These are phyloP conservation scores for Eubasilissa regina DNA, from an alignment of 1,140 invertebrate species.

Conservation along the genomic window DNA sequence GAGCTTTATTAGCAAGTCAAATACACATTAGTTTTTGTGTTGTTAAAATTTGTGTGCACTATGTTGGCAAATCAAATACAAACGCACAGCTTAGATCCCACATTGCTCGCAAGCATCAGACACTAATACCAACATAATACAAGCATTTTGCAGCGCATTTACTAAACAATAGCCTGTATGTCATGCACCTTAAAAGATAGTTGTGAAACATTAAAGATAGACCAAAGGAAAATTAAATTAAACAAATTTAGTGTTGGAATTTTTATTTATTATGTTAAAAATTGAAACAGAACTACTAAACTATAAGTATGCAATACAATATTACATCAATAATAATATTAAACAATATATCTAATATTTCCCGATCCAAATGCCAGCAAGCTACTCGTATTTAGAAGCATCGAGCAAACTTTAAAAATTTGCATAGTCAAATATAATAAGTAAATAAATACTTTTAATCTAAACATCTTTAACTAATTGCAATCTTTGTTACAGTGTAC, in stretches of 20 bases:
- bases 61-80: too few species aligned
- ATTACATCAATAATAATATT: constrained; percentile 53
- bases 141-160: too few species aligned
- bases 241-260: constrained; percentile 30
- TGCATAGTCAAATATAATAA: constrained; percentile 25
- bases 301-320: constrained; percentile 54
- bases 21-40: too few species aligned
- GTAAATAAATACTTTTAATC: constrained; percentile 29
- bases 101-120: too few species aligned
- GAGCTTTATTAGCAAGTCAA: too few species aligned
- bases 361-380: constrained; percentile 54
- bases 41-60: too few species aligned
- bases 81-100: too few species aligned
- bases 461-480: constrained; percentile 21
- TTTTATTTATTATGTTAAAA: constrained; percentile 58
- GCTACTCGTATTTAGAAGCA: constrained; percentile 44
- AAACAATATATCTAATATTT: constrained; percentile 50
- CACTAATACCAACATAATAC: too few species aligned
- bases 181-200: too few species aligned
- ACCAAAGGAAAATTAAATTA: constrained; percentile 2
- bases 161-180: too few species aligned
- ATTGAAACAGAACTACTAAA: constrained; percentile 57
- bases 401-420: constrained; percentile 3
- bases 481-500: constrained; percentile 31
- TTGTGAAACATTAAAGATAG: neutral